A percentile compares a stretch with the other conserved stretches of the same genome.
Evolutionary conservation across 1,140 invertebrate species (phyloP).

Genomic region (Heliconius himera): DNA sequence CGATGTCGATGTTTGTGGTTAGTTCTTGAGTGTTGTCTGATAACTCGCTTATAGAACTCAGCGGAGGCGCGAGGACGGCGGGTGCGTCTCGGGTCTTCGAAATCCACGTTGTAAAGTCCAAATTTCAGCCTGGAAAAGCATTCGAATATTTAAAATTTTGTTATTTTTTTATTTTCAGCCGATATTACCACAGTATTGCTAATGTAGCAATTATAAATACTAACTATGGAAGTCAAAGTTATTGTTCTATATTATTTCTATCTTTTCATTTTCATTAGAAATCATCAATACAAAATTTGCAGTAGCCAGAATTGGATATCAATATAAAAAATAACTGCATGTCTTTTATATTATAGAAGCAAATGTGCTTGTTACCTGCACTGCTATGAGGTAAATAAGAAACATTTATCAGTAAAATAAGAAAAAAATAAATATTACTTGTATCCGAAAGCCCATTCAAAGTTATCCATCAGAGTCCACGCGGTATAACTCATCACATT

Average conservation of each 20-base stretch:
- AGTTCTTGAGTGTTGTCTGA: background rate
- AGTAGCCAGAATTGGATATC: no score
- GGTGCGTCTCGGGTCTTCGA: constrained; percentile 82
- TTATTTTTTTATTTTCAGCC: no score
- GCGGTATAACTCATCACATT: constrained; percentile 82
- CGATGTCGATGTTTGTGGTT: background rate
- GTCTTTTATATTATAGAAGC: no score
- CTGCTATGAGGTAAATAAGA: background rate
- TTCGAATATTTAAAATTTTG: background rate
- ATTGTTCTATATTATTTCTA: no score
- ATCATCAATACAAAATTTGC: no score
- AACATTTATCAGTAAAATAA: background rate
- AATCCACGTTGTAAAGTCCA: constrained; percentile 40
- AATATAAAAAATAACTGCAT: no score
- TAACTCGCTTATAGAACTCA: constrained; percentile 35
- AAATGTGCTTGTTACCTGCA: no score
- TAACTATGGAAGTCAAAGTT: no score
- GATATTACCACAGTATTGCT: no score
- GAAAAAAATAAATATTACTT: constrained; percentile 46
- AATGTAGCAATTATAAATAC: no score
- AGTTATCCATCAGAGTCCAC: constrained; percentile 89
- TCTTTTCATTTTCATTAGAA: no score
- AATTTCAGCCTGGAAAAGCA: constrained; percentile 18
- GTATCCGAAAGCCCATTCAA: constrained; percentile 84
- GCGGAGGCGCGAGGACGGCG: constrained; percentile 86